A percentile compares a stretch with the other conserved stretches of the same genome.
These are phyloP conservation scores for Pseudolycoriella hygida DNA, from an alignment of 2,888 invertebrate species.

Conservation along the genomic window DNA sequence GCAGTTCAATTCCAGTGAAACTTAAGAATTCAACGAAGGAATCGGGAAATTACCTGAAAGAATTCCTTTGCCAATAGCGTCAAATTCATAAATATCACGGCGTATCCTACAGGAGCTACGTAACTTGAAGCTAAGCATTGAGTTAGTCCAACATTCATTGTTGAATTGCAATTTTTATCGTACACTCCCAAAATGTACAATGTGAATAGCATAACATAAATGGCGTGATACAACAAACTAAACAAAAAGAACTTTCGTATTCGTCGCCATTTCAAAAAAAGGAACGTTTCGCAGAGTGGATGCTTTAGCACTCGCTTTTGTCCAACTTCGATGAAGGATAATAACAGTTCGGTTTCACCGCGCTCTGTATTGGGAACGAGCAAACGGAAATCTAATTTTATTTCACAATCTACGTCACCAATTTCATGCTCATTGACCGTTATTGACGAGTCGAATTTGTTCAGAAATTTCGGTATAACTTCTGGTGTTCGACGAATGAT, in stretches of 20 bases:
- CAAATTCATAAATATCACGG: slow-evolving; percentile 43
- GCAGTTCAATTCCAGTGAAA: slow-evolving; percentile 34
- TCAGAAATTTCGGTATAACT: slow-evolving; percentile 50
- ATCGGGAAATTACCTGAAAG: slow-evolving; percentile 18
- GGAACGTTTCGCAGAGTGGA: slow-evolving; percentile 69
- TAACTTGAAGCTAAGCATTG: slow-evolving; percentile 19
- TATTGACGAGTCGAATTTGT: slow-evolving; percentile 57
- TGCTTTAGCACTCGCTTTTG: slow-evolving; percentile 63
- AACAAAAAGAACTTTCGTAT: slow-evolving; percentile 68
- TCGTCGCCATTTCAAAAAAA: slow-evolving; percentile 65
- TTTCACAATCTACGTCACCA: slow-evolving; percentile 71
- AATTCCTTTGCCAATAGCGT: slow-evolving; percentile 54
- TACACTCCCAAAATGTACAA: slow-evolving; percentile 45
- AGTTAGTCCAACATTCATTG: slow-evolving; percentile 10
- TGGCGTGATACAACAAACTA: slow-evolving; percentile 56
- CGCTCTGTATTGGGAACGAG: slow-evolving; percentile 41
- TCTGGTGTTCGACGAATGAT: slow-evolving; percentile 73
- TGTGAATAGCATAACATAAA: slow-evolving; percentile 59
- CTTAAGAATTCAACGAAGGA: neutral
- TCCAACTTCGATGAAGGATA: slow-evolving; percentile 62
- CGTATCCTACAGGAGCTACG: slow-evolving; percentile 31
- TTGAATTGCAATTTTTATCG: slow-evolving; percentile 18
- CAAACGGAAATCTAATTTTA: slow-evolving; percentile 45
- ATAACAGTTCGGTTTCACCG: slow-evolving; percentile 50
- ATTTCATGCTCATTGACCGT: slow-evolving; percentile 60